Base-by-base conservation (phyloP, 2,797 vertebrate genomes). In the Gouania willdenowi region DNA sequence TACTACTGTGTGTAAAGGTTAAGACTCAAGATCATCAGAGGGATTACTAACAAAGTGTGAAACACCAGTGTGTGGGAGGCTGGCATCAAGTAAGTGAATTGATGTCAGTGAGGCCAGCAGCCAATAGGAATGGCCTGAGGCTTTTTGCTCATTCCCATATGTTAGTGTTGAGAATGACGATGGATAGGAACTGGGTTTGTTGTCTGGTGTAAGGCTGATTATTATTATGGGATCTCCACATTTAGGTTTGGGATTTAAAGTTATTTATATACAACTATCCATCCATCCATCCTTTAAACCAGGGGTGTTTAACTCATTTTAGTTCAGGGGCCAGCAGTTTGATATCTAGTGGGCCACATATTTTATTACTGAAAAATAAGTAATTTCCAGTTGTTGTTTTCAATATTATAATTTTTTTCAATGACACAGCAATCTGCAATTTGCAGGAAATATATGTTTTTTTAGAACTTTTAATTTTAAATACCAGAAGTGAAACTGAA, bases 101-200 rank as follows among this genome's bases (percentile, higher is more conserved):
- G 28, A 77, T 75, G 71, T 78, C 66, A 82, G 47, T 3, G 22
- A 61, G 45, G 61, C 56, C 57, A 33, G 37, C 54, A 71, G 69
- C 80, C 79, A 79, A 82, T 79, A 54, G 65, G 63, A 80, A 72
- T 40, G 8, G 78, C 82, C 75, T 0, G 12, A 52, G 77, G 81
- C 70, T 18, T 37, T n/a, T 59, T 63, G 69, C 67, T 74, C 79
- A 62, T 69, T 55, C 63, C 79, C 77, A 81, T 81, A 85, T 85
- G 81, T 75, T 78, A 34, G 53, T 59, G 60, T 49, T 73, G 61
- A 72, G 56, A 75, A 69, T 29, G 54, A 67, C 71, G 57, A 51
- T 48, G 66, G 20, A 65, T 5, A 10, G 26, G 29, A 44, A 55
- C 58, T 40, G 41, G 34, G 43, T 63, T 70, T 32, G 58, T 41